Evolutionary conservation across 30 jellyfish, hydroid and myxozoan species (phyloP), one percentile per base, ranked within the genome.

Genomic region (Hydra vulgaris): DNA sequence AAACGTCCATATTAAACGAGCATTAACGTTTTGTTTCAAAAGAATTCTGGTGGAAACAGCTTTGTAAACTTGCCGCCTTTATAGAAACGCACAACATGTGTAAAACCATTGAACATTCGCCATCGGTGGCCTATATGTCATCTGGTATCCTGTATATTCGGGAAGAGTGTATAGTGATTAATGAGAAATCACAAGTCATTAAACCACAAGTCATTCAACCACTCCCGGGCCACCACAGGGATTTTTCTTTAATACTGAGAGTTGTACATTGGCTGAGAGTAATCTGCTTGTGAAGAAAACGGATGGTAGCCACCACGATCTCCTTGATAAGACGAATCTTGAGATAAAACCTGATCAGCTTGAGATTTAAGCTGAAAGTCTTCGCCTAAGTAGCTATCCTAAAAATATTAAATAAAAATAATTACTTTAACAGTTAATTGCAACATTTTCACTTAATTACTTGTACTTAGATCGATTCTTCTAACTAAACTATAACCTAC

Each of bases 251-350:
- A 92, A 88, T 87, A 92, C 88, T 92, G 98, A 26, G 98, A 92
- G 89, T 87, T 92, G 95, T 92, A 92, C 95, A 92, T 92, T 84
- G 94, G 96, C 88, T 92, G 98, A 17, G 98, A 92, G 89, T 54
- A 92, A 72, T 92, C 98, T 73, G 98, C 95, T 66, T 92, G 98
- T 21, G 87, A 80, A 27, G 98, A 92, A 81, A 87, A 92, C 20
- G 98, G 96, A 80, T 92, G 98, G 81, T 92, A 92, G 79, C 98
- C 96, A 78, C 98, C 98, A 25, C 96, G 88, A 88, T 92, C 98
- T 21, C 98, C 98, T 77, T 92, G 98, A 79, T 87, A 92, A 18
- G 98, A 87, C 72, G 98, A 92, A 82, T 92, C 98, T 83, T 92
- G 98, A 8, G 98, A 92, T 82, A 92, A 83, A 56, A 84, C 98